These are phyloP conservation scores for Latrodectus elegans DNA, from an alignment of 2,888 invertebrate genomes.

Conservation along the genomic window DNA sequence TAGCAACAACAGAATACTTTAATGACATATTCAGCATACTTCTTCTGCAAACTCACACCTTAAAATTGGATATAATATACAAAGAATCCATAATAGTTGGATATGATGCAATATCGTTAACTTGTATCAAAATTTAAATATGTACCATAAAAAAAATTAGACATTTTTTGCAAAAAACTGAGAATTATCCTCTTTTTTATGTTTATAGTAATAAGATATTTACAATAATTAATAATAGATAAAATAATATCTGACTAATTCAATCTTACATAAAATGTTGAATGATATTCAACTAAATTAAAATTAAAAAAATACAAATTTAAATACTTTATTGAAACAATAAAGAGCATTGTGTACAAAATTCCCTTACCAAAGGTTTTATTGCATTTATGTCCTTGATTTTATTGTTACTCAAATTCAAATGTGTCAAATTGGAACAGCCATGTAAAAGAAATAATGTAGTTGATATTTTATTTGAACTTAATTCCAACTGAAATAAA, in stretches of 20 bases:
- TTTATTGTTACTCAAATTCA: conserved; percentile 47
- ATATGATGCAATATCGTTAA: too few species aligned
- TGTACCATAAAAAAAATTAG: too few species aligned
- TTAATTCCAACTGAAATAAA: conserved; percentile 36
- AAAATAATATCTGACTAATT: background rate
- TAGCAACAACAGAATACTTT: too few species aligned
- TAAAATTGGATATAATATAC: too few species aligned
- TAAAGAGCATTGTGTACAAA: background rate
- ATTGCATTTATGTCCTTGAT: conserved; percentile 26
- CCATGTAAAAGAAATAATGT: conserved; percentile 40
- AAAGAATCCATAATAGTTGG: too few species aligned
- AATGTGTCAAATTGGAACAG: conserved; percentile 32
- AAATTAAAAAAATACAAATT: background rate
- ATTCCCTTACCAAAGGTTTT: conserved; percentile 37
- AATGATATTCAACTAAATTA: background rate
- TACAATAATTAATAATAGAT: background rate
- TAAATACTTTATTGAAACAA: background rate
- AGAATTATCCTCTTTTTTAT: too few species aligned
- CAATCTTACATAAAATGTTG: background rate
- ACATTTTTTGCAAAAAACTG: too few species aligned
- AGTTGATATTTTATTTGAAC: conserved; percentile 35
- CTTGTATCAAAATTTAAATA: too few species aligned
- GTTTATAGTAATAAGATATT: too few species aligned
- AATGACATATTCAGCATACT: too few species aligned
- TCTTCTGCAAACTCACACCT: too few species aligned